These are phyloP conservation scores for Ernsta delagoae DNA, from an alignment of 2,888 invertebrate genomes.

Conservation along the genomic window DNA sequence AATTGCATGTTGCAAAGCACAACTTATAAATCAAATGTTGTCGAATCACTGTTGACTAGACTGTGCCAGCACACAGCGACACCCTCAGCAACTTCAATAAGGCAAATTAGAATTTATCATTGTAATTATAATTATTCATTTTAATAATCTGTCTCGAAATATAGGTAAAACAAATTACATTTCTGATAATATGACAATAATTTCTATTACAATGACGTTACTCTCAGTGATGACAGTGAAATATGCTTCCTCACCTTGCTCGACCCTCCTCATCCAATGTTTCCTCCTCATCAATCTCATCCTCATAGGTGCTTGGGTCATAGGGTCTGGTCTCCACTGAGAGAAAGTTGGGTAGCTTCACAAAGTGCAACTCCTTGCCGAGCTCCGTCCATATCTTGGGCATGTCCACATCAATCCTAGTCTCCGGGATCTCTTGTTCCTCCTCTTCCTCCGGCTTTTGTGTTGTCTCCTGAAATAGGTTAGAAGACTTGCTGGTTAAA, in stretches of 20 bases:
- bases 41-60: no score
- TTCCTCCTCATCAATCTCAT: conserved; percentile 99
- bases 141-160: no score
- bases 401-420: conserved; percentile 98
- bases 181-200: no score
- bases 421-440: conserved; percentile 95
- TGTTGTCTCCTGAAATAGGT: conserved; percentile 64
- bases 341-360: conserved; percentile 98
- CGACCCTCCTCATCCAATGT: conserved; percentile 99
- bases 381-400: conserved; percentile 97
- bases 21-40: no score
- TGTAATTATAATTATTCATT: no score
- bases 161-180: no score
- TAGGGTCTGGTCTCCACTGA: conserved; percentile 99
- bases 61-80: no score
- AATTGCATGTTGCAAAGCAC: no score
- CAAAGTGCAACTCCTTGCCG: conserved; percentile 96
- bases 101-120: no score
- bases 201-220: no score
- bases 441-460: conserved; percentile 88
- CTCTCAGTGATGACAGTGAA: no score
- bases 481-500: not conserved
- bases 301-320: conserved; percentile 97
- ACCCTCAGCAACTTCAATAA: no score
- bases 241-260: conserved; percentile 84